Base-by-base conservation (phyloP, 53 echinoderm and acorn worm genomes). In the Luidia sarsii region DNA sequence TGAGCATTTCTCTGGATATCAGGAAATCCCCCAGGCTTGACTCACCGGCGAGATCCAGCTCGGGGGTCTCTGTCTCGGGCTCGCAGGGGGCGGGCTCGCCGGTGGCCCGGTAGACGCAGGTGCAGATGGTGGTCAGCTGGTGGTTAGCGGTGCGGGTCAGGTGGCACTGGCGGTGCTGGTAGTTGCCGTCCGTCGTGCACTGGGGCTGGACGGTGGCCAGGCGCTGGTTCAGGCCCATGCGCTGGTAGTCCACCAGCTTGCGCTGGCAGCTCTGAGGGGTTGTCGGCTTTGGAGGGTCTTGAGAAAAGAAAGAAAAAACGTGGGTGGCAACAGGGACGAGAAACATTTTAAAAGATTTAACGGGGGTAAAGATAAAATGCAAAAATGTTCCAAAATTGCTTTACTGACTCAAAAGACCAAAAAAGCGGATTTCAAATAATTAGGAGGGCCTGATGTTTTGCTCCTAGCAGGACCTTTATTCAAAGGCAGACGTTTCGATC, bases 101-200 rank as follows among this genome's bases (percentile, higher is more conserved):
- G 0, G 77, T 59, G 32, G 28, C 16, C 10, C 30, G 13, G 32
- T 77, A 29, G 0, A 77, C 61, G 31, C 77, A 77, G 32, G 1
- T 48, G 33, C 77, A 77, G 0, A 77, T 61, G 28, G n/a, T 59
- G 30, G 45, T 61, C 11, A 77, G 20, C 13, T 15, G 19, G 14
- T 55, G 60, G 2, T 41, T 29, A n/a, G 2, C 19, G 29, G 46
- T 77, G 15, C 33, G 16, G 43, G 2, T 60, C 45, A 60, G 5
- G 32, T 59, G 61, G 20, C 83, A 83, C 71, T 83, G 83, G 5
- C 48, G 59, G 23, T 70, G 70, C 20, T 57, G 31, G 63, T 57
- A 71, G 29, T 45, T 35, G 16, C 83, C 83, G 2, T 83, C 83
- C 2, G 70, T 68, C 15, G 61, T 57, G 48, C 83, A 83, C 28